Percentiles rank a stretch among this genome's conserved stretches.
Conservation (phyloP, 2,888 invertebrate genomes). For the Lucinisca nassula region DNA sequence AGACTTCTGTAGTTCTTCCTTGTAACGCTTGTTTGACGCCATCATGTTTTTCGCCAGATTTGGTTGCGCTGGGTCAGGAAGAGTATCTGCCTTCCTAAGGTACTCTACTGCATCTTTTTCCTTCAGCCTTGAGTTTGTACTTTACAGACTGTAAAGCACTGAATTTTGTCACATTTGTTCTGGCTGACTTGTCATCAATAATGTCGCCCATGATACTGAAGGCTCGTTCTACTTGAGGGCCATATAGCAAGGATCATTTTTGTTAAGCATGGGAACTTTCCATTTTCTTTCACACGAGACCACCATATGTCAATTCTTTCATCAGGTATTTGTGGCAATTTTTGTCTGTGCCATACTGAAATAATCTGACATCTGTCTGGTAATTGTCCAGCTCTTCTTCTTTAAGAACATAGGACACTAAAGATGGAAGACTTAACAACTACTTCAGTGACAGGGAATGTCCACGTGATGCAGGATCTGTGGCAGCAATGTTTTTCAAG, state of each 20-base stretch:
- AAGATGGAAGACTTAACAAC: conserved; percentile 31
- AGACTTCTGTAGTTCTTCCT: neutral
- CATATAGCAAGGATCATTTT: conserved; percentile 58
- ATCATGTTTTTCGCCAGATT: conserved; percentile 43
- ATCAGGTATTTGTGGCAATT: neutral
- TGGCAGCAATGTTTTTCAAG: conserved; percentile 39
- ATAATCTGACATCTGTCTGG: neutral
- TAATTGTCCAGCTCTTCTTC: neutral
- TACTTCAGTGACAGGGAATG: conserved; percentile 21
- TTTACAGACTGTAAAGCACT: conserved; percentile 65
- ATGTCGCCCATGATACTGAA: conserved; percentile 72
- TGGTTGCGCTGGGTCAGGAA: conserved; percentile 39
- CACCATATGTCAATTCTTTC: conserved; percentile 44
- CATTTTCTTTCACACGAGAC: neutral
- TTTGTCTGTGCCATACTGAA: conserved; percentile 17
- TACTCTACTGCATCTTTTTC: conserved; percentile 34
- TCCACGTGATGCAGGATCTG: conserved; percentile 45
- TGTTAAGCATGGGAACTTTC: conserved; percentile 34
- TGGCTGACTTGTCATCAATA: conserved; percentile 49
- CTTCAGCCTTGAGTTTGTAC: conserved; percentile 58
- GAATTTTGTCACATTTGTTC: conserved; percentile 51
- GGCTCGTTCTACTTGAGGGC: conserved; percentile 62
- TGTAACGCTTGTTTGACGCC: neutral
- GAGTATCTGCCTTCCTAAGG: conserved; percentile 40
- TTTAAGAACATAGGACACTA: conserved; percentile 22